Base-by-base conservation (phyloP, 2,888 invertebrate species). In the Anorthoa munda region DNA sequence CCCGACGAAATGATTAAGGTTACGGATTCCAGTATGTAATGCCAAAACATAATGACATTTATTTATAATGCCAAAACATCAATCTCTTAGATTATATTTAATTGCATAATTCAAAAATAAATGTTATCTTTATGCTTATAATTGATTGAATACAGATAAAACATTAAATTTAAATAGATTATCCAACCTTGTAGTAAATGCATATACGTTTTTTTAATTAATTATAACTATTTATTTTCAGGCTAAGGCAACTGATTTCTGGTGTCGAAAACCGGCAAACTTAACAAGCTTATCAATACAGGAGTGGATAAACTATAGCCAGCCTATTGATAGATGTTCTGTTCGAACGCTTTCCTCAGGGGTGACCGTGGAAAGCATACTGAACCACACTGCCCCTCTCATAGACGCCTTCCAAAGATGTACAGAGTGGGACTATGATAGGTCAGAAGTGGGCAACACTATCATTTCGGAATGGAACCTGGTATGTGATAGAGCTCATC, bases 401-500 rank as follows among this genome's bases (percentile, higher is more conserved):
- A 80, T 96, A 59, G 92, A 92, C 51, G 90, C 94, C 18, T 94
- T 96, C 76, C 90, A 94, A 74, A 94, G 95, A 68, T 98, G 98
- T 88, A 93, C 92, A 13, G 94, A 95, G 56, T 98, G 97, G 97
- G 97, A 97, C 79, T 98, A 97, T 87, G 97, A 97, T 86, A 92
- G 92, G 58, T 92, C 94, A 0, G 94, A 95, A 82, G 95, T 96
- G 21, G 98, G 97, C 12, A 96, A 97, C 82, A 98, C 98, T 1
- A 97, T 98, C 84, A 97, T 97, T 75, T 97, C 97, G 0, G 97
- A 98, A 96, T 98, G 98, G 97, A 95, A 97, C 87, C 94, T 98
- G 84, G 97, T 98, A 21, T 98, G 98, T 90, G 98, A 98, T 84
- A 96, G 97, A 88, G 97, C 97, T 76, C 97, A 97, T 86, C 93